These are phyloP conservation scores for Clupea harengus DNA, from an alignment of 2,113 vertebrate species.

Conservation along the genomic window DNA sequence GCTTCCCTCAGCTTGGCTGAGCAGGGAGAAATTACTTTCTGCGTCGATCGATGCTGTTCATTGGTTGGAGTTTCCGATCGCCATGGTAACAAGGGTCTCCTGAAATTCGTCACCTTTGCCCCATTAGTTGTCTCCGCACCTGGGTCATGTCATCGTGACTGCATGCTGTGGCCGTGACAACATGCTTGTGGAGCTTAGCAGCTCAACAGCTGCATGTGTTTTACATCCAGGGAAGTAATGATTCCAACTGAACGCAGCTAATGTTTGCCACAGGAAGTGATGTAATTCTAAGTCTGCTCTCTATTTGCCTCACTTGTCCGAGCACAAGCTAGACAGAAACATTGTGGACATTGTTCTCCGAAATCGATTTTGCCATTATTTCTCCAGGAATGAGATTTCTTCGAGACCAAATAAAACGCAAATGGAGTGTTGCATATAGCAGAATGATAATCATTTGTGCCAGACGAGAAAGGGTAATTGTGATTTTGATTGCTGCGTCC, in stretches of 20 bases:
- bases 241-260: not conserved
- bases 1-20: no score
- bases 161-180: not conserved
- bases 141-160: not conserved
- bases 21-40: no score
- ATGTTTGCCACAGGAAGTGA: not conserved
- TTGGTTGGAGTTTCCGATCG: no score
- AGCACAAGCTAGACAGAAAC: constrained; percentile 15
- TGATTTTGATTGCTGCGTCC: constrained; percentile 43
- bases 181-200: not conserved
- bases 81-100: no score
- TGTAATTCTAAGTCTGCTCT: not conserved
- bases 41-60: no score
- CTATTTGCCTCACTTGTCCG: constrained; percentile 10
- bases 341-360: constrained; percentile 33
- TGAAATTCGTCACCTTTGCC: not conserved
- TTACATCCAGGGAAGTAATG: not conserved
- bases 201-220: not conserved
- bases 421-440: constrained; percentile 42
- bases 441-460: constrained; percentile 37
- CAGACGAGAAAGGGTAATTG: constrained; percentile 47
- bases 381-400: constrained; percentile 37
- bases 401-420: constrained; percentile 41
- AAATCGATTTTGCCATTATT: constrained; percentile 38
- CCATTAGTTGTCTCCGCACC: not conserved